A percentile compares a stretch with the other conserved stretches of the same genome.
These are phyloP conservation scores for Alosa alosa DNA, from an alignment of 2,113 vertebrate species.

Conservation along the genomic window DNA sequence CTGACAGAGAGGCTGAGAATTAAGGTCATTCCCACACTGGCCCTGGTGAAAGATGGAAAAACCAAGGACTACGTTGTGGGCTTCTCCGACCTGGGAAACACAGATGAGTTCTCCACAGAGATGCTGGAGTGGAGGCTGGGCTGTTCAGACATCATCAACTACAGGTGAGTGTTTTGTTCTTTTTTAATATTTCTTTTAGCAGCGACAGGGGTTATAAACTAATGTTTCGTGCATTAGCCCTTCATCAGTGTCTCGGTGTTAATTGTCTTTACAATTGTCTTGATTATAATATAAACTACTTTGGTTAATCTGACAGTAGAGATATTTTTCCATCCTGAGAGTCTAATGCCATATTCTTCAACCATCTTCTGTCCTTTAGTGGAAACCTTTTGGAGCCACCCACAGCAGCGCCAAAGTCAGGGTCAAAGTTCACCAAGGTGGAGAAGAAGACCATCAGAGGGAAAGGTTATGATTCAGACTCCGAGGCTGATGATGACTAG, in stretches of 20 bases:
- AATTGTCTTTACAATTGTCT: too few species aligned
- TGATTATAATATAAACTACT: background rate
- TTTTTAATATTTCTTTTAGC: too few species aligned
- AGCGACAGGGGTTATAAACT: too few species aligned
- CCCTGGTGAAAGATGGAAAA: constrained; percentile 89
- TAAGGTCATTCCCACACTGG: constrained; percentile 91
- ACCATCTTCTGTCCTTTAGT: constrained; percentile 65
- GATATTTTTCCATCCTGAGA: background rate
- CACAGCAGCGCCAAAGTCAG: constrained; percentile 77
- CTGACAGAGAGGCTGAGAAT: constrained; percentile 89
- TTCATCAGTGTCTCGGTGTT: too few species aligned
- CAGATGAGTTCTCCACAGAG: constrained; percentile 93
- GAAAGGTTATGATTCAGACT: constrained; percentile 87
- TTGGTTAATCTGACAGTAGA: background rate
- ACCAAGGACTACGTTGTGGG: constrained; percentile 93
- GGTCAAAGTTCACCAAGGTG: constrained; percentile 86
- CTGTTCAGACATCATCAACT: constrained; percentile 85
- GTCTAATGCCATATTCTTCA: background rate
- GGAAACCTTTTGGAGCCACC: constrained; percentile 92
- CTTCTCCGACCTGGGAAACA: constrained; percentile 91
- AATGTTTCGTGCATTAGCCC: too few species aligned
- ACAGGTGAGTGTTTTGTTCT: constrained; percentile 75
- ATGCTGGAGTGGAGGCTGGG: constrained; percentile 94
- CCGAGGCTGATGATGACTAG: constrained; percentile 86
- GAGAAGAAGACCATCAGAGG: constrained; percentile 96